Conservation (phyloP, 2,797 vertebrate genomes). For the Pseudomugil gertrudae region DNA sequence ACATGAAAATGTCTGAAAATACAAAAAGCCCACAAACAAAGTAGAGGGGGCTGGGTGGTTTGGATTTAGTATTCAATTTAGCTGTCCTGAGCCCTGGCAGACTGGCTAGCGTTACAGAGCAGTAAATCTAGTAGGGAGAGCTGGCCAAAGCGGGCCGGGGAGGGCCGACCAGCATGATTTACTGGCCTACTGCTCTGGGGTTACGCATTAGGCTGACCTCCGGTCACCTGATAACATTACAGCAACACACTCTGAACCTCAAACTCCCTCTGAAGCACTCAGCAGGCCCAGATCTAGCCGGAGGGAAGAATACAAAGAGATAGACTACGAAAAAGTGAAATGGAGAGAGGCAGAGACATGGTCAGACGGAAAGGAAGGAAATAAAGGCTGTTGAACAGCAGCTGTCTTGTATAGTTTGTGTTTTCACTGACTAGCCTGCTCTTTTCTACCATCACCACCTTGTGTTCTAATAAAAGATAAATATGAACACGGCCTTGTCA, state of each 20-base stretch:
- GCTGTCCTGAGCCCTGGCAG: slow-evolving; percentile 81
- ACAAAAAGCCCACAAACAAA: slow-evolving; percentile 53
- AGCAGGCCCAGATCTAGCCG: slow-evolving; percentile 69
- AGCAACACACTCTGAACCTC: slow-evolving; percentile 81
- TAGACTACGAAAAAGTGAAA: slow-evolving; percentile 33
- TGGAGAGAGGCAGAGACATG: slow-evolving; percentile 21
- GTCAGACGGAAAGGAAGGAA: slow-evolving; percentile 30
- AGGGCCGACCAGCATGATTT: slow-evolving; percentile 79
- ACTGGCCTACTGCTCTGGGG: slow-evolving; percentile 77
- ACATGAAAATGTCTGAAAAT: slow-evolving; percentile 60
- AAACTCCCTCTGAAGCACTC: slow-evolving; percentile 79
- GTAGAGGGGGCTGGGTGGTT: slow-evolving; percentile 68
- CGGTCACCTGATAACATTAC: slow-evolving; percentile 81
- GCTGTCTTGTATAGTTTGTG: slow-evolving; percentile 68
- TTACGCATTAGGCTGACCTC: slow-evolving; percentile 82
- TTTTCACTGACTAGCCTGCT: slow-evolving; percentile 64
- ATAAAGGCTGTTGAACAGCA: slow-evolving; percentile 63
- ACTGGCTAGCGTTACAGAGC: slow-evolving; percentile 84
- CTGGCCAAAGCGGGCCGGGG: slow-evolving; percentile 74
- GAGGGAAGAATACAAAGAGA: slow-evolving; percentile 55
- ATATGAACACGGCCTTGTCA: slow-evolving; percentile 75
- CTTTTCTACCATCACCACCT: slow-evolving; percentile 54
- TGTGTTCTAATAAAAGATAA: slow-evolving; percentile 69
- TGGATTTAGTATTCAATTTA: slow-evolving; percentile 89
- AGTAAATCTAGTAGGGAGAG: slow-evolving; percentile 83